Percentiles rank a stretch among this genome's conserved stretches.
Evolutionary conservation across 2,113 vertebrate species (phyloP).

Genomic region (Phycodurus eques): DNA sequence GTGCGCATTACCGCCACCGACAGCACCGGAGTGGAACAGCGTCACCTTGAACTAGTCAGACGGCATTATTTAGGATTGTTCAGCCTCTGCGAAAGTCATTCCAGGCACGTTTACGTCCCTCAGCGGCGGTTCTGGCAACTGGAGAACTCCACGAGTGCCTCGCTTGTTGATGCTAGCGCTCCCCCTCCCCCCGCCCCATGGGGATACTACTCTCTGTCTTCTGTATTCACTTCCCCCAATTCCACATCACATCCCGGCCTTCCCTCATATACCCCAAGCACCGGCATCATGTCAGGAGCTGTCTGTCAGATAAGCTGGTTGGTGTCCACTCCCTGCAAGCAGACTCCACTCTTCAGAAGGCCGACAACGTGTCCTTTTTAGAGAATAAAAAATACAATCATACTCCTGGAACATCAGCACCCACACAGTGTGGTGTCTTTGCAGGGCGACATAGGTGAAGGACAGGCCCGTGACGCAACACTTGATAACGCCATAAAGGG

Average conservation of each 20-base stretch:
- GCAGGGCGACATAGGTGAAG: slow-evolving; percentile 60
- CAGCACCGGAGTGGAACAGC: not conserved
- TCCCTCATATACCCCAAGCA: slow-evolving; percentile 31
- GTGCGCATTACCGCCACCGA: not conserved
- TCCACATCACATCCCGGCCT: slow-evolving; percentile 11
- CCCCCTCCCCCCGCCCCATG: slow-evolving; percentile 57
- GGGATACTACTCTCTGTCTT: slow-evolving; percentile 57
- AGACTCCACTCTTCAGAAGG: slow-evolving; percentile 38
- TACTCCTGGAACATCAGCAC: not conserved
- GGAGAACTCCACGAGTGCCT: slow-evolving; percentile 67
- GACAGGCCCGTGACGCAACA: slow-evolving; percentile 62
- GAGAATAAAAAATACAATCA: not conserved
- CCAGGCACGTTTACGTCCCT: slow-evolving; percentile 63
- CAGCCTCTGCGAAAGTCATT: slow-evolving; percentile 46
- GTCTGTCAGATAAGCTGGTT: slow-evolving; percentile 72
- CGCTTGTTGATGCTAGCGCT: slow-evolving; percentile 72
- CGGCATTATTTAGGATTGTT: not conserved
- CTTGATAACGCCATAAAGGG: slow-evolving; percentile 66
- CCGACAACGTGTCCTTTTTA: slow-evolving; percentile 28
- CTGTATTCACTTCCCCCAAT: slow-evolving; percentile 43
- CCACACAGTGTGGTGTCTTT: slow-evolving; percentile 30
- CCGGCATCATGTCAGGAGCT: slow-evolving; percentile 68
- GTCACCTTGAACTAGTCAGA: not conserved
- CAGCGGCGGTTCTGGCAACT: slow-evolving; percentile 63
- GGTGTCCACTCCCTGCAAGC: slow-evolving; percentile 55